phyloP scores from a whole-genome alignment of 2,888 invertebrate species.

The Agrochola litura region DNA sequence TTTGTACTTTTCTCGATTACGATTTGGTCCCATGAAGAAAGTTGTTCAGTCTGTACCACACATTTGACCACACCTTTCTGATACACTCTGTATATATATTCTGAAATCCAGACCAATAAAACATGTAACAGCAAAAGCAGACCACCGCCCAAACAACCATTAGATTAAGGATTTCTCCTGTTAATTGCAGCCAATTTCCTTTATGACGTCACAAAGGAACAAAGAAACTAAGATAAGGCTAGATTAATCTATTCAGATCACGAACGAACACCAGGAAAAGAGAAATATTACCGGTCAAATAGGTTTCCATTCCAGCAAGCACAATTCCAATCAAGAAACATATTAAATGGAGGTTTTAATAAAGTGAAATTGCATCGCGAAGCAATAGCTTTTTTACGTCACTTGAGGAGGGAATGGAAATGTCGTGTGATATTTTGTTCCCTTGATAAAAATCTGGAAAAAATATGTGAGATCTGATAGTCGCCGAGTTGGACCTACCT shows the following conservation, averaged over 20 bases:
- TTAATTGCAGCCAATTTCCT: conserved; percentile 37
- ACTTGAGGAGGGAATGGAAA: background rate
- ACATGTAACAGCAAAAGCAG: background rate
- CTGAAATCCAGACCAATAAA: background rate
- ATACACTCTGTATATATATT: background rate
- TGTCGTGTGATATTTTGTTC: background rate
- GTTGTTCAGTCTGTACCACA: too few relatives aligned
- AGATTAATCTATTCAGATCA: conserved; percentile 38
- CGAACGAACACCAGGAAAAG: conserved; percentile 5
- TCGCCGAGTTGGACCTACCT: background rate
- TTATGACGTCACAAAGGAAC: conserved; percentile 1
- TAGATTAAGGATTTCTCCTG: background rate
- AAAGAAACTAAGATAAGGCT: conserved; percentile 14
- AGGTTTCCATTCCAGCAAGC: conserved; percentile 30
- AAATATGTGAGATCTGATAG: conserved; percentile 24
- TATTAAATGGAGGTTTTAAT: background rate
- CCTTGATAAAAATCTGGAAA: conserved; percentile 18
- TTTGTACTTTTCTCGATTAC: too few relatives aligned
- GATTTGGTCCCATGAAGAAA: too few relatives aligned
- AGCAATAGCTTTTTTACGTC: background rate
- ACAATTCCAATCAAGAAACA: conserved; percentile 30
- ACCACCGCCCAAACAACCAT: background rate
- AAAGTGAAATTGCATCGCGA: conserved; percentile 4
- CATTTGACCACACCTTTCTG: too few relatives aligned
- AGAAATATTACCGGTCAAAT: conserved; percentile 10